Evolutionary conservation across 2,113 vertebrate genomes (phyloP).

Genomic region (Nothobranchius furzeri): DNA sequence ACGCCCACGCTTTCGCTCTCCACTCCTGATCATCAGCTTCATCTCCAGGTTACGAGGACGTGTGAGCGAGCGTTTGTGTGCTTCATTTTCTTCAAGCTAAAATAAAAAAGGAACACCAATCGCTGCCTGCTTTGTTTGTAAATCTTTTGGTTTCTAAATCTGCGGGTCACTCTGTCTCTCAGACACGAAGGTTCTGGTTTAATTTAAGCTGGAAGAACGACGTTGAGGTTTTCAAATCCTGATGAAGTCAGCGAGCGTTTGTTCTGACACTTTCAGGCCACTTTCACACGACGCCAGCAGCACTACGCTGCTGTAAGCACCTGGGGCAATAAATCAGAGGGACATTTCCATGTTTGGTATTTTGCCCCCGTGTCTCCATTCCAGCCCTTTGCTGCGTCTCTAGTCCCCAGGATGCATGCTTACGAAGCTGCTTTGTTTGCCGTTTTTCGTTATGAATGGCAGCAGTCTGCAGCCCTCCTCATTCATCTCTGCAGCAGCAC

Average conservation of each 20-base stretch:
- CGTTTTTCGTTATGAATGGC: slow-evolving; percentile 71
- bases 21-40: slow-evolving; percentile 32
- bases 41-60: slow-evolving; percentile 13
- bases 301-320: slow-evolving; percentile 28
- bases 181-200: no score
- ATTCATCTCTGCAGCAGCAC: slow-evolving; percentile 44
- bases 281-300: slow-evolving; percentile 11
- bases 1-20: slow-evolving; percentile 53
- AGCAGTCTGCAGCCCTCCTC: slow-evolving; percentile 51
- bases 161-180: not conserved
- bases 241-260: slow-evolving; percentile 33
- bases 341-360: slow-evolving; percentile 13
- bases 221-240: slow-evolving; percentile 23
- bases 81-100: slow-evolving; percentile 12
- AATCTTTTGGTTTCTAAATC: not conserved
- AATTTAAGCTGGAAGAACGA: slow-evolving; percentile 11
- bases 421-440: slow-evolving; percentile 52
- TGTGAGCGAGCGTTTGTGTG: not conserved
- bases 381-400: slow-evolving; percentile 2
- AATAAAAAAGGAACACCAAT: not conserved
- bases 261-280: slow-evolving; percentile 47
- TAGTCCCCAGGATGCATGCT: slow-evolving; percentile 42
- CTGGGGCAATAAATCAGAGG: slow-evolving; percentile 42
- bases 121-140: not conserved
- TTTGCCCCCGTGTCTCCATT: slow-evolving; percentile 1